Evolutionary conservation across 1,140 invertebrate genomes (phyloP), one percentile per base, ranked within the genome.

Genomic region (Drosophila ironensis): DNA sequence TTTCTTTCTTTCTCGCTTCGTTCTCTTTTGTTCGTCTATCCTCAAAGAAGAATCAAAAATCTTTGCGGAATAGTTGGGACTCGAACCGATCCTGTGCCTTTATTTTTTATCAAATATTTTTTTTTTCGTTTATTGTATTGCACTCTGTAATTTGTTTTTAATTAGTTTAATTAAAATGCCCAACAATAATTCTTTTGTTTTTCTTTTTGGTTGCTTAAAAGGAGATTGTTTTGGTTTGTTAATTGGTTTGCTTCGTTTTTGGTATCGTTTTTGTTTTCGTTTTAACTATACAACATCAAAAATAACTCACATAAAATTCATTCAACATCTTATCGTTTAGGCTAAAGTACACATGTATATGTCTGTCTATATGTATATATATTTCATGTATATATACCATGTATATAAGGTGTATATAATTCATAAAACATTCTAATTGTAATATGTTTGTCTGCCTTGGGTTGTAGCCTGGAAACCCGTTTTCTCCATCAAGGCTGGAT

Each of bases 271-370:
- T 16, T 41, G n/a, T 33, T 70, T 74, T 12, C 22, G 47, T 56
- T 52, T 64, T 59, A 82, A 81, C 61, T 82, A 68, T 82, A 77
- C 68, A 81, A 81, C 77, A 77, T 82, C 78, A 77, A 77, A 72
- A 84, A 73, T 77, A 82, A 84, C 63, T 82, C 77, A 82, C 77
- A 84, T 84, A 77, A 77, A 82, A 77, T 84, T 84, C 41, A 72
- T 76, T 82, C 69, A 82, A 82, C 77, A 84, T 73, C 69, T 84
- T 84, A 77, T 67, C 14, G 30, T 41, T 53, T 67, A 71, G 35
- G 45, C 41, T 67, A 67, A 35, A 45, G 16, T 48, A 42, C 48
- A 73, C 54, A 54, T 52, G 48, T 74, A 35, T 68, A 51, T 70
- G 53, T 64, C 48, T 40, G 27, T 54, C 38, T 63, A 56, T 57